Base-by-base conservation (phyloP, 2,113 vertebrate species). In the Vulpes lagopus region DNA sequence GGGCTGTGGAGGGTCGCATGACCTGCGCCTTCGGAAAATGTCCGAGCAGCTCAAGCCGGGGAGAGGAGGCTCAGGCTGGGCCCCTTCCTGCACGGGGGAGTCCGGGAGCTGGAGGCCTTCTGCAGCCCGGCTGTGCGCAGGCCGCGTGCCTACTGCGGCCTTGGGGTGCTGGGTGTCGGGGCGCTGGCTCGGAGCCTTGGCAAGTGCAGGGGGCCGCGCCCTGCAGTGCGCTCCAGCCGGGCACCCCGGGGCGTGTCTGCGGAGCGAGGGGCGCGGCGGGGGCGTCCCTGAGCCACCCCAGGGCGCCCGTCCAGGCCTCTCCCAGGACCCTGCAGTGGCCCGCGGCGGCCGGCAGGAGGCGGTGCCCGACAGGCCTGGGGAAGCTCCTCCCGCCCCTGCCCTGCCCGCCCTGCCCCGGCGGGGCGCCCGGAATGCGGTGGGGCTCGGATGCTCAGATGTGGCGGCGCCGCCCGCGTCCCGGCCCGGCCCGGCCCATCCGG, bases 361-460 rank as follows among this genome's bases (percentile, higher is more conserved):
- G 74, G 53, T 71, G 79, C 74, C 82, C n/a, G 4, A 53, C 81
- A 3, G 59, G 78, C 86, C 83, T 94, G 43, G 85, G 55, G 74
- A 65, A 67, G 38, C n/a, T 78, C 60, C 55, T 32, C 27, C 22
- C 10, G 23, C 15, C 38, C 43, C 0, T 35, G 5, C 64, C 43
- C 57, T 22, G 20, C 25, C 11, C 14, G 17, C 38, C 49, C 0
- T 43, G 5, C 64, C 38, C 0, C 43, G 93, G 97, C 78, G 11
- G 93, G 93, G 95, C 35, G 83, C 64, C 69, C 23, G 1, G 97
- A 97, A 98, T 93, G 96, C 78, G 60, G 78, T 53, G 67, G 35
- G 59, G 65, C 96, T 98, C 84, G 97, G 97, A 97, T 92, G 97
- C 96, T 98, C 84, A 98, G 97, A 97, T 92, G 97, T 97, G 96